Evolutionary conservation across 92 coral and sea anemone species (phyloP), one percentile per base, ranked within the genome.

Genomic region (Zoanthus sansibaricus): DNA sequence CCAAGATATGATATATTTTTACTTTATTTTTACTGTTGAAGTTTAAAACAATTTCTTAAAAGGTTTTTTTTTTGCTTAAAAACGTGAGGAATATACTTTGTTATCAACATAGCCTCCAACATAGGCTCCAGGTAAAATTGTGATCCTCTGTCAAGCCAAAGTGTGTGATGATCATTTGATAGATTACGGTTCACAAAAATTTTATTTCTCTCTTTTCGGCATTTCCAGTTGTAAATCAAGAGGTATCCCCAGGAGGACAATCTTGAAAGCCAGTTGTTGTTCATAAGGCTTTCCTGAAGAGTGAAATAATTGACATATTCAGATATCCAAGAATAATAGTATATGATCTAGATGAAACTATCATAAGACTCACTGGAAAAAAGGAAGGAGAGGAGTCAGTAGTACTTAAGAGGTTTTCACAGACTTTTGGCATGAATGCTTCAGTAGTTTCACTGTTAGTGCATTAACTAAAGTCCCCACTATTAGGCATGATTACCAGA

Each of bases 361-460:
- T 56, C 64, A 56, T 56, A 56, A n/a, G 64, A 56, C 64, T 56
- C 64, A 56, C 1, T 56, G 64, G 64, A 56, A 56, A 56, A 56
- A 56, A 54, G 64, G 64, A 56, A 56, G 16, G 16, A 56, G 1
- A 56, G 16, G 82, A 67, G 18, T 49, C 64, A 4, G 68, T 67
- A 77, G 82, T 49, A 12, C 56, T 77, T 42, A 48, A 18, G 87
- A 83, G 52, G 66, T 83, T 10, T 15, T 83, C 17, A 70, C 68
- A 25, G 67, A 58, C 72, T 83, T 77, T 83, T 83, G 87, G 78
- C 62, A 45, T 45, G 77, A 68, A 58, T 70, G 49, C 33, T 83
- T 83, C 46, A 74, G 75, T 52, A 47, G 77, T 83, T 69, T 83
- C 78, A 61, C 78, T 7, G 78, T 68, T 70, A 66, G 87, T 69